A percentile compares a stretch with the other conserved stretches of the same genome.
Evolutionary conservation across 2,113 vertebrate species (phyloP).

Genomic region (Sinocyclocheilus rhinocerous): DNA sequence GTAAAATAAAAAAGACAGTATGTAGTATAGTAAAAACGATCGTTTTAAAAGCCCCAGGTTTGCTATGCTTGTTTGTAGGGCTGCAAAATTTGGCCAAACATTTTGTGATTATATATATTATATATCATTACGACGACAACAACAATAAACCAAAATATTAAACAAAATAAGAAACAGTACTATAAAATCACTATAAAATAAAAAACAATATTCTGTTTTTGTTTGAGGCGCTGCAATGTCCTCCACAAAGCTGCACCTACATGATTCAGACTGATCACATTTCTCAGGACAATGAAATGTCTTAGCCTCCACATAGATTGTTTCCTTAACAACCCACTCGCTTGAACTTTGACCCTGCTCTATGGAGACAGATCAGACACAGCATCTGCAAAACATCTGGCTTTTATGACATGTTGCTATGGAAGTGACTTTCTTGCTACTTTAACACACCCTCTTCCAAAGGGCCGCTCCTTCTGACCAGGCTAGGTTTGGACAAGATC

Average conservation of each 20-base stretch:
- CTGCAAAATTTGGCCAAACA: too few relatives aligned
- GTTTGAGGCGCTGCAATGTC: background rate
- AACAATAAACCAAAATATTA: too few relatives aligned
- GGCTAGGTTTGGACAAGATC: background rate
- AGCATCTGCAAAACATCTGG: slow-evolving; percentile 14
- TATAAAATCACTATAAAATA: background rate
- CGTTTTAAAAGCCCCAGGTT: too few relatives aligned
- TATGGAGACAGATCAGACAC: background rate
- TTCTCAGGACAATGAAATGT: background rate
- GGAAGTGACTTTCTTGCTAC: background rate
- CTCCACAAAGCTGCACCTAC: background rate
- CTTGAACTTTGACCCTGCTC: slow-evolving; percentile 7
- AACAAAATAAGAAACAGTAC: background rate
- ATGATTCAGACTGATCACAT: background rate
- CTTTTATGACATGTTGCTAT: background rate
- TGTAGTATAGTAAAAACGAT: too few relatives aligned
- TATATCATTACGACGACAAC: too few relatives aligned
- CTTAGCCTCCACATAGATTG: background rate
- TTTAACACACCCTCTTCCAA: slow-evolving; percentile 21
- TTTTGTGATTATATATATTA: too few relatives aligned
- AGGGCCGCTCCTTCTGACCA: background rate
- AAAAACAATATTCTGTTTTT: background rate
- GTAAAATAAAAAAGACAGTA: too few relatives aligned
- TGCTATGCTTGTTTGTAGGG: too few relatives aligned
- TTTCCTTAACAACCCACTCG: slow-evolving; percentile 3